These are phyloP conservation scores for Bellardia pandia DNA, from an alignment of 2,888 invertebrate genomes.

Conservation along the genomic window DNA sequence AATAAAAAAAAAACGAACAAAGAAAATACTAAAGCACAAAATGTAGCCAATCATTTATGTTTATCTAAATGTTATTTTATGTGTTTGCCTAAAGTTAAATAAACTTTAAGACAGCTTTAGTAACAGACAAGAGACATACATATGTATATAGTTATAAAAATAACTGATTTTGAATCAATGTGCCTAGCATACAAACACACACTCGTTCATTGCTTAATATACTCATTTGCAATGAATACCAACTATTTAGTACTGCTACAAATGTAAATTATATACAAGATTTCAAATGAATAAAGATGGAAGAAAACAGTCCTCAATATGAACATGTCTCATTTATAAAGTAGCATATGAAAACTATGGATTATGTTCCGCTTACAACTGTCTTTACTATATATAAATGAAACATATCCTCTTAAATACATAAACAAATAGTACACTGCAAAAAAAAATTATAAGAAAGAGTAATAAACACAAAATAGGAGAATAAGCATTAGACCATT, in stretches of 20 bases:
- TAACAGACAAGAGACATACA: not conserved
- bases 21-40: not conserved
- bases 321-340: not conserved
- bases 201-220: not conserved
- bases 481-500: too few species aligned
- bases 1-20: not conserved
- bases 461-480: too few species aligned
- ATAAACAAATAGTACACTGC: not conserved
- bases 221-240: not conserved
- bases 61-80: slow-evolving; percentile 15
- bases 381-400: not conserved
- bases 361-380: not conserved
- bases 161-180: not conserved
- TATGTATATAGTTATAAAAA: not conserved
- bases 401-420: not conserved
- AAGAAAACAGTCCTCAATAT: not conserved
- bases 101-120: slow-evolving; percentile 16
- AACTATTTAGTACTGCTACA: not conserved
- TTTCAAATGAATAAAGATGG: not conserved
- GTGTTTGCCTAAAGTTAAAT: not conserved
- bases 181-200: not conserved
- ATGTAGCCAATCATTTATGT: slow-evolving; percentile 7
- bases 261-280: not conserved
- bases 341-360: not conserved
- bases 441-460: not conserved